A percentile compares a stretch with the other conserved stretches of the same genome.
Conservation (phyloP, 2,888 invertebrate genomes). For the Brachycybe producta region DNA sequence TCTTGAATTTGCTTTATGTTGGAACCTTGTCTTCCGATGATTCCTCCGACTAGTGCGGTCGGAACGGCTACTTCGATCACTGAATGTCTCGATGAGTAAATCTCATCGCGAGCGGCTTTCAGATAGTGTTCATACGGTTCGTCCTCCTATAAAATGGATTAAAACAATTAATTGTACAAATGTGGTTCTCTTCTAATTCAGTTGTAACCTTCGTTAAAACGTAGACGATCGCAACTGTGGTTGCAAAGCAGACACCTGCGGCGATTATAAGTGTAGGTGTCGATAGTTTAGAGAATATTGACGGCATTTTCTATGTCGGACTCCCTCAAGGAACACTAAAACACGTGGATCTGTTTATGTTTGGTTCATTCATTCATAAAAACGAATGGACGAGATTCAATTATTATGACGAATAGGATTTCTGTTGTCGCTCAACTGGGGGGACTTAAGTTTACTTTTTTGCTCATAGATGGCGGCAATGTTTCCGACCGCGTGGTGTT, state of each 20-base stretch:
- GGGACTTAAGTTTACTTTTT: too few species aligned
- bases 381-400: too few species aligned
- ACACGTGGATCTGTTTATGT: too few species aligned
- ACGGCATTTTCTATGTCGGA: slow-evolving; percentile 4
- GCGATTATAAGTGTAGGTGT: background rate
- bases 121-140: too few species aligned
- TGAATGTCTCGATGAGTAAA: slow-evolving; percentile 2
- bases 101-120: background rate
- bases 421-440: too few species aligned
- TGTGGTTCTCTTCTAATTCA: background rate
- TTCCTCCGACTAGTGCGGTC: slow-evolving; percentile 32
- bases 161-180: background rate
- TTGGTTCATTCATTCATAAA: too few species aligned
- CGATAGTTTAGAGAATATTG: background rate
- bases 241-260: slow-evolving; percentile 6
- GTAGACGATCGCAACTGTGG: slow-evolving; percentile 4
- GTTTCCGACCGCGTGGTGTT: too few species aligned
- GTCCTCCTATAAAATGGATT: background rate
- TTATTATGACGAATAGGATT: too few species aligned
- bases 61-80: slow-evolving; percentile 32
- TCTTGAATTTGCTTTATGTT: slow-evolving; percentile 61
- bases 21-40: slow-evolving; percentile 54
- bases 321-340: too few species aligned
- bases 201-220: background rate
- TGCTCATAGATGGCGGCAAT: too few species aligned